Evolutionary conservation across 2,888 invertebrate species (phyloP).

Genomic region (Heliconius ismenius): DNA sequence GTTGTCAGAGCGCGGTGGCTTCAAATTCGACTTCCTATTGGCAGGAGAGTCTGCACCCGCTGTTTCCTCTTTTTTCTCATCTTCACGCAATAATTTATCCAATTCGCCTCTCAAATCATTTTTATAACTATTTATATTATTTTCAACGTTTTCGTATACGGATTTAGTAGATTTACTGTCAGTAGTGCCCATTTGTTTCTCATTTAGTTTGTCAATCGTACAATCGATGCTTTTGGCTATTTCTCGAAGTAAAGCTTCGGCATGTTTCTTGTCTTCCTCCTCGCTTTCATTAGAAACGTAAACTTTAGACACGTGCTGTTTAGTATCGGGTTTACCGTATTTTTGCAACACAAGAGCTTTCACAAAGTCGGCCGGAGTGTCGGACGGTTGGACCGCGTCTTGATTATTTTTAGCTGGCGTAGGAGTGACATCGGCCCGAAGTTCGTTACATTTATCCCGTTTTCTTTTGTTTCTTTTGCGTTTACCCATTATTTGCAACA

Average conservation of each 20-base stretch:
- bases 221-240: constrained; percentile 75
- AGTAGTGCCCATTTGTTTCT: constrained; percentile 63
- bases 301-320: constrained; percentile 72
- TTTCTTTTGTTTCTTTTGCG: constrained; percentile 63
- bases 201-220: constrained; percentile 68
- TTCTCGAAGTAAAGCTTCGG: constrained; percentile 72
- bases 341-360: constrained; percentile 75
- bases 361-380: constrained; percentile 69
- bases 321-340: constrained; percentile 66
- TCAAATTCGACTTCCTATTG: constrained; percentile 71
- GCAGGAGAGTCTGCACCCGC: constrained; percentile 58
- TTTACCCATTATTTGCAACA: constrained; percentile 76
- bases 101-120: constrained; percentile 67
- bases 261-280: constrained; percentile 69
- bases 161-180: constrained; percentile 58
- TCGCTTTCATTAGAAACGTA: constrained; percentile 69
- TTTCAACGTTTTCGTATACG: constrained; percentile 62
- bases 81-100: constrained; percentile 58
- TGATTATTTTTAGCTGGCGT: constrained; percentile 68
- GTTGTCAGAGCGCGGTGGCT: constrained; percentile 69
- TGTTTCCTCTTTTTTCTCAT: constrained; percentile 46
- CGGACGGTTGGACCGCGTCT: constrained; percentile 52
- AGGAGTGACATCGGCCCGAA: constrained; percentile 52
- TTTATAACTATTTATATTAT: constrained; percentile 59
- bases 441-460: constrained; percentile 62